Conservation (phyloP, 2,797 vertebrate species). For the Ispidina picta region DNA sequence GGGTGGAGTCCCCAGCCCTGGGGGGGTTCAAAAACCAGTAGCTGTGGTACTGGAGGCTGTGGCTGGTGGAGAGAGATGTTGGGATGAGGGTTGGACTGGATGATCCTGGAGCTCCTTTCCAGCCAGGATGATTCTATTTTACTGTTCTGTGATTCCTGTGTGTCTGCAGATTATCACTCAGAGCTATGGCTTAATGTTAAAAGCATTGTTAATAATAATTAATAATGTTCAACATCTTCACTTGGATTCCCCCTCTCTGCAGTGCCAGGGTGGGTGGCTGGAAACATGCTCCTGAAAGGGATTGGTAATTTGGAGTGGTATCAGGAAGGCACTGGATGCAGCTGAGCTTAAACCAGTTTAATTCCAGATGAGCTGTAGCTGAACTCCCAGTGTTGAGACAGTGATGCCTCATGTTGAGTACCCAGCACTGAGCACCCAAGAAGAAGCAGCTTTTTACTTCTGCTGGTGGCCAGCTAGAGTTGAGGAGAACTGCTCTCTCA, state of each 20-base stretch:
- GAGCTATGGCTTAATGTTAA: neutral
- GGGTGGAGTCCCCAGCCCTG: no score
- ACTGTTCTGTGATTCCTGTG: neutral
- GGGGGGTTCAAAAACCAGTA: no score
- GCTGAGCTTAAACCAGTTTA: neutral
- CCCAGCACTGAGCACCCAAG: fast-evolving
- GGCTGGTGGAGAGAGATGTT: no score
- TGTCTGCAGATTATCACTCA: neutral
- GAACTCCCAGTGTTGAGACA: fast-evolving
- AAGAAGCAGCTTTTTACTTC: neutral
- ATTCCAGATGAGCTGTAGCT: neutral
- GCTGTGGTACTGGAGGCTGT: no score
- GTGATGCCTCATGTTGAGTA: neutral
- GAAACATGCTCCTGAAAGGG: neutral
- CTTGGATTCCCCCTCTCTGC: neutral
- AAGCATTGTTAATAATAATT: no score
- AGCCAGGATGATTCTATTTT: no score
- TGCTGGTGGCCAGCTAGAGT: fast-evolving
- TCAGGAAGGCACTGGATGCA: neutral
- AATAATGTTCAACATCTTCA: neutral
- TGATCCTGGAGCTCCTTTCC: no score
- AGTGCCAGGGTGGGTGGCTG: neutral
- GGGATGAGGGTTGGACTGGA: no score
- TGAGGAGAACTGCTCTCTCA: neutral
- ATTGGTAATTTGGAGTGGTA: neutral